These are phyloP conservation scores for Sebastes vulpes DNA, from an alignment of 2,797 vertebrate species.

Conservation along the genomic window DNA sequence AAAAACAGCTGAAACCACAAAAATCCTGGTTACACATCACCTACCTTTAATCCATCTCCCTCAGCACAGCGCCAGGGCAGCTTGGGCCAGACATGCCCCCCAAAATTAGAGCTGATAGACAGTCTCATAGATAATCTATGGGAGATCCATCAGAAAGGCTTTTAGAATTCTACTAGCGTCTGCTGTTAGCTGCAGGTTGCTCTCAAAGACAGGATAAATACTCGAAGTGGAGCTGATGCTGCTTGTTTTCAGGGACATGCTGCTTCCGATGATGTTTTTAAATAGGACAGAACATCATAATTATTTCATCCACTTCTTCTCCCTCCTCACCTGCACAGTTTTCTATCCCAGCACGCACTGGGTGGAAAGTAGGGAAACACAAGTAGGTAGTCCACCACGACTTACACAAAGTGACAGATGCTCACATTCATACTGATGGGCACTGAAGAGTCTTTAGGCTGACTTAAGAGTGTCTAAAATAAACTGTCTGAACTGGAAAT, in stretches of 20 bases:
- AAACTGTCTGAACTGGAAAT: neutral
- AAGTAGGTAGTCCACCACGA: neutral
- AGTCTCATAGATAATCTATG: constrained; percentile 57
- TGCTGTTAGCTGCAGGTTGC: constrained; percentile 28
- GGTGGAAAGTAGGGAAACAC: neutral
- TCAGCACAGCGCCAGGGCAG: constrained; percentile 18
- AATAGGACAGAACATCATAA: constrained; percentile 31
- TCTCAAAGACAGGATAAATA: constrained; percentile 14
- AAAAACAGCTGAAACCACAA: constrained; percentile 69
- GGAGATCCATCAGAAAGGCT: constrained; percentile 15
- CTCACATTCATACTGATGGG: constrained; percentile 4
- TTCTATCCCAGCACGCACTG: neutral
- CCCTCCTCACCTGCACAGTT: constrained; percentile 6
- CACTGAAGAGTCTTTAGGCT: neutral
- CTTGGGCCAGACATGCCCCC: neutral
- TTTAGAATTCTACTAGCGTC: constrained; percentile 15
- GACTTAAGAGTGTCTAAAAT: neutral
- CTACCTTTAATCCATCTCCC: constrained; percentile 42
- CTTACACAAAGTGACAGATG: constrained; percentile 31
- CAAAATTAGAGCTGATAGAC: constrained; percentile 30
- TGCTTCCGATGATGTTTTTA: constrained; percentile 7
- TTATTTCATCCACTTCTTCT: constrained; percentile 46
- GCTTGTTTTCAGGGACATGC: neutral
- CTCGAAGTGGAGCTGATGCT: constrained; percentile 13
- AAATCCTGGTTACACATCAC: constrained; percentile 51